Percentiles rank a stretch among this genome's conserved stretches.
Evolutionary conservation across 2,113 vertebrate species (phyloP).

Genomic region (Azemiops feae): DNA sequence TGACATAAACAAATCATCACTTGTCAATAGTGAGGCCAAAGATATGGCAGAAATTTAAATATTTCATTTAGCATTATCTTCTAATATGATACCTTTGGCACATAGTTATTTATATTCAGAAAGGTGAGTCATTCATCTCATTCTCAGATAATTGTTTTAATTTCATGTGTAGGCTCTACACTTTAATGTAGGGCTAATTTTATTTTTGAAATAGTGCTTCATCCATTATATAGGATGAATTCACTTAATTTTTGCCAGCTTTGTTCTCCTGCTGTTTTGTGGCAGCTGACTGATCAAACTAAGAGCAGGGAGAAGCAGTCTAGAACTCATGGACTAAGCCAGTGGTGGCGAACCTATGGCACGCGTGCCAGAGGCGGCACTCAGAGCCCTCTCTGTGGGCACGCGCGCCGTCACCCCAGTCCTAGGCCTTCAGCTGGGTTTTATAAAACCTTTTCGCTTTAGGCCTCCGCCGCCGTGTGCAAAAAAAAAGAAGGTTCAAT

Average conservation of each 20-base stretch:
- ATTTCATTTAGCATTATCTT: not conserved
- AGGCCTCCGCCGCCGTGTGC: no score
- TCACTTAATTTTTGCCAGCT: not conserved
- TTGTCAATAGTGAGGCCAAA: not conserved
- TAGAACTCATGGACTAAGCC: not conserved
- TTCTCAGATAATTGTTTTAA: not conserved
- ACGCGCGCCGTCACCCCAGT: no score
- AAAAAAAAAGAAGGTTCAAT: no score
- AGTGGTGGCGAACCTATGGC: no score
- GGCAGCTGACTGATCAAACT: not conserved
- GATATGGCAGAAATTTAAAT: not conserved
- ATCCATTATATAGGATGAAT: not conserved
- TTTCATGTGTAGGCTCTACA: not conserved
- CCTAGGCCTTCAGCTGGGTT: no score
- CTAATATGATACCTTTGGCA: not conserved
- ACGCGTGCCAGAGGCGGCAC: no score
- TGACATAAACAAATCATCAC: not conserved
- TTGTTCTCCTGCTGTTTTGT: not conserved
- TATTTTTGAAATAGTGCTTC: not conserved
- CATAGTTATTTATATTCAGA: not conserved
- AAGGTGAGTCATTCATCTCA: not conserved
- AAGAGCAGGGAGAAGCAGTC: not conserved
- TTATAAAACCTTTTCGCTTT: no score
- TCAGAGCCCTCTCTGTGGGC: no score
- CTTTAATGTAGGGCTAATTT: not conserved